Base-by-base conservation (phyloP, 2,888 invertebrate species). In the Napeogenes inachia region DNA sequence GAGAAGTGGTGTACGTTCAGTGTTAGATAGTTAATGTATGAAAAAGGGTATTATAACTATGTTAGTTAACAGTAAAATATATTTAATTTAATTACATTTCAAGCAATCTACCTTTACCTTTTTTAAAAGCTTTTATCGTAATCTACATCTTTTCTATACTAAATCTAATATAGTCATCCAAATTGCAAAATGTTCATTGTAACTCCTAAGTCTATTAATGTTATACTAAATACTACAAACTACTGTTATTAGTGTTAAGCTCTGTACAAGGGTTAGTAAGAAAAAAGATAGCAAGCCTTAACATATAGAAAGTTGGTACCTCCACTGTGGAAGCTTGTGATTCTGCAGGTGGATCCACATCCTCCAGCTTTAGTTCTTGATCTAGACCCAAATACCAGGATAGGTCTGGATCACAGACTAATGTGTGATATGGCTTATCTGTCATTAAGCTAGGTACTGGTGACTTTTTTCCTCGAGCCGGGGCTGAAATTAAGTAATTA, bases 351-450 rank as follows among this genome's bases (percentile, higher is more conserved):
- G 85, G 81, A 55, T 89, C 84, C 58, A 87, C 73, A 75, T 92
- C 84, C 79, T 93, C 91, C 75, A 77, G 71, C 79, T 91, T 82
- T 79, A 89, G 66, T 73, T 88, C 79, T 72, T 91, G 84, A 72
- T 91, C 77, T 68, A 82, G 71, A 84, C 93, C 75, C 81, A 92
- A 62, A 89, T 92, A 88, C 89, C 89, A 89, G 2, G 87, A 82
- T 4, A 82, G 54, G 67, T 89, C 88, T 2, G 84, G 82, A 65
- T 87, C 84, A 8, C 89, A 87, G 55, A 87, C 78, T 58, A 80
- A 69, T 2, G 88, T 88, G 64, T 81, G 80, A 68, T 89, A 89
- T 21, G 81, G 79, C 54, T 75, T 75, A 32, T 69, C 73, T 3
- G 85, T 84, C 65, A 75, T 76, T 78, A 84, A 76, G 13, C 81